Base-by-base conservation (phyloP, 2,113 vertebrate species). In the Mirounga angustirostris region DNA sequence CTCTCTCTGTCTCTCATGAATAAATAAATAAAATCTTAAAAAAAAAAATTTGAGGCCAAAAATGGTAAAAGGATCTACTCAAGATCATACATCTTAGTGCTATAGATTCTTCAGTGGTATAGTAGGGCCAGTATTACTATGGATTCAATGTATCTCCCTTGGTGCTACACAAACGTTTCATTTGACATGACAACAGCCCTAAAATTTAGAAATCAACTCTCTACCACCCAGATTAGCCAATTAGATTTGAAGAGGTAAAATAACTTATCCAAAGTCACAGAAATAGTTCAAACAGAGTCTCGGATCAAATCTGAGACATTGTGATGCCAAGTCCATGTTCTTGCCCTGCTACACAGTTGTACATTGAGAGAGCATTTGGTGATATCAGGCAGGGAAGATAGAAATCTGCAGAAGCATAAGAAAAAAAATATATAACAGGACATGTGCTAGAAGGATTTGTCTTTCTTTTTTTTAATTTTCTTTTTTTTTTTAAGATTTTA, bases 181-280 rank as follows among this genome's bases (percentile, higher is more conserved):
- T 79, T 63, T 92, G 73, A 40, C 56, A 59, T 67, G 28, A 61
- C 3, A 61, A 52, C 46, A 54, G 4, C 11, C 46, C 4, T 79
- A 54, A 92, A 79, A 21, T 36, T 21, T 87, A 89, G 80, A 22
- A 52, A 78, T 87, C 21, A 91, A 71, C 33, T 95, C 59, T 91
- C 21, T 2, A 59, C 14, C 26, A 78, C 76, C 43, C 30, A 80
- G 26, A 40, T 93, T 84, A 88, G 61, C 63, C 28, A 83, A 90
- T 50, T 16, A 90, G 74, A 46, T 80, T 65, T 6, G 15, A 83
- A 95, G 26, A 89, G 15, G 13, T 43, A 56, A 85, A 85, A 18
- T n/a, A 69, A 76, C 2, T 78, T 71, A 50, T 30, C 26, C 22
- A 94, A 96, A 54, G 12, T 79, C 40, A 59, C 10, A 71, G 43